A percentile compares a stretch with the other conserved stretches of the same genome.
phyloP scores from a whole-genome alignment of 2,113 vertebrate genomes.

The Gasterosteus nipponicus region DNA sequence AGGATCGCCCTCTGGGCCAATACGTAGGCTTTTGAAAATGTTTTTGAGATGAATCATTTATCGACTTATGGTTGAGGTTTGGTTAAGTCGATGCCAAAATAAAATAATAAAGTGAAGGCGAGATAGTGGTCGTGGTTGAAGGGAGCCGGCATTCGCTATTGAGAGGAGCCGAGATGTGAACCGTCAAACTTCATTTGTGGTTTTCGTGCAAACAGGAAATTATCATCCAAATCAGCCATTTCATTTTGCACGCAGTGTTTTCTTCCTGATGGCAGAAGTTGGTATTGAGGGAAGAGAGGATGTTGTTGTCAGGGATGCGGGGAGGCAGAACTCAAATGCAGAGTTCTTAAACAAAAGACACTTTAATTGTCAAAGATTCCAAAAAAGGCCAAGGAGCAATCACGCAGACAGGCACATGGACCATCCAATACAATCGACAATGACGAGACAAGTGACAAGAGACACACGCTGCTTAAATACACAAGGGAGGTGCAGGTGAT shows the following conservation, averaged over 20 bases:
- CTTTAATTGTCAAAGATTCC: no score
- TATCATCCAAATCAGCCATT: background rate
- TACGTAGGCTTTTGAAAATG: background rate
- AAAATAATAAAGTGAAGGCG: background rate
- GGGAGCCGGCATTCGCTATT: background rate
- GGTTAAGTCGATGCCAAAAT: background rate
- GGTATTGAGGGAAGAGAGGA: background rate
- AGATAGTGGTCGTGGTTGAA: background rate
- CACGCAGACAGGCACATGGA: no score
- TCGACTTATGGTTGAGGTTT: background rate
- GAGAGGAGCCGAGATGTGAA: background rate
- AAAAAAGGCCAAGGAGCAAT: no score
- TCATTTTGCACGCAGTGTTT: background rate
- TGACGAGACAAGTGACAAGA: no score
- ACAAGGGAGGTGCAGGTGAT: no score
- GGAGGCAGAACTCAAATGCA: no score
- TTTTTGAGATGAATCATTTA: conserved; percentile 4
- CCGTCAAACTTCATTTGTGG: background rate
- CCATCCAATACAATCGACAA: no score
- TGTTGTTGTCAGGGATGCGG: background rate
- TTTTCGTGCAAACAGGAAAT: background rate
- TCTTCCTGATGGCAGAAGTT: background rate
- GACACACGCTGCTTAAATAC: no score
- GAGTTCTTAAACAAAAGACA: no score
- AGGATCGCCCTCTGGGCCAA: conserved; percentile 1